phyloP scores from a whole-genome alignment of 2,888 invertebrate species.

The Eledone cirrhosa region DNA sequence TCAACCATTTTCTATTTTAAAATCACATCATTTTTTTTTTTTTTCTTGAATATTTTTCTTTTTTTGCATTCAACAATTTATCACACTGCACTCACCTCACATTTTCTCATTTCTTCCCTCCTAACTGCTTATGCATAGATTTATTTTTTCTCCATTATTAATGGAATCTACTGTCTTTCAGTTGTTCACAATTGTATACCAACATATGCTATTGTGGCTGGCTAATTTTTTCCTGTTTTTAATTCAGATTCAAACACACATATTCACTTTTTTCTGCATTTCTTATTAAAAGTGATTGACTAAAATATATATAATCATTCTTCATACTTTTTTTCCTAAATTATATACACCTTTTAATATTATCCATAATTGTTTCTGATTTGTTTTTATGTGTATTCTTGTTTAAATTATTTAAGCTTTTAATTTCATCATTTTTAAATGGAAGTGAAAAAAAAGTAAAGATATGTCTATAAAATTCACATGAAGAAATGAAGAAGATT shows the following conservation, averaged over 20 bases:
- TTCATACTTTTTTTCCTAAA: too few relatives aligned
- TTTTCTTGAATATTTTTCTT: too few relatives aligned
- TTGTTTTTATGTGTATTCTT: too few relatives aligned
- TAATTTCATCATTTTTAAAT: background rate
- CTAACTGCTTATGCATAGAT: slow-evolving; percentile 23
- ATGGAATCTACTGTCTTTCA: slow-evolving; percentile 6
- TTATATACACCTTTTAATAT: too few relatives aligned
- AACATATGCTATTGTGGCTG: too few relatives aligned
- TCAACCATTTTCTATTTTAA: slow-evolving; percentile 4
- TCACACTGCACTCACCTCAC: slow-evolving; percentile 24
- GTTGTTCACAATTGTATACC: background rate
- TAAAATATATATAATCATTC: too few relatives aligned
- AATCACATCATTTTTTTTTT: background rate
- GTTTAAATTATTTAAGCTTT: too few relatives aligned
- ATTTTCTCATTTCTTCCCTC: slow-evolving; percentile 13
- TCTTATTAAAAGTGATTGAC: too few relatives aligned
- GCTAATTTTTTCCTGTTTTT: background rate
- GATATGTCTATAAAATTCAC: too few relatives aligned
- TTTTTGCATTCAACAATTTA: slow-evolving; percentile 15
- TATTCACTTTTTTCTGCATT: background rate
- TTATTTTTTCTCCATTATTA: slow-evolving; percentile 12
- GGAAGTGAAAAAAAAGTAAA: too few relatives aligned
- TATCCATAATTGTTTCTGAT: too few relatives aligned
- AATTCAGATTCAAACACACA: background rate
- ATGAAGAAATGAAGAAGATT: too few relatives aligned